These are phyloP conservation scores for Melanotus villosus DNA, from an alignment of 2,888 invertebrate genomes.

Conservation along the genomic window DNA sequence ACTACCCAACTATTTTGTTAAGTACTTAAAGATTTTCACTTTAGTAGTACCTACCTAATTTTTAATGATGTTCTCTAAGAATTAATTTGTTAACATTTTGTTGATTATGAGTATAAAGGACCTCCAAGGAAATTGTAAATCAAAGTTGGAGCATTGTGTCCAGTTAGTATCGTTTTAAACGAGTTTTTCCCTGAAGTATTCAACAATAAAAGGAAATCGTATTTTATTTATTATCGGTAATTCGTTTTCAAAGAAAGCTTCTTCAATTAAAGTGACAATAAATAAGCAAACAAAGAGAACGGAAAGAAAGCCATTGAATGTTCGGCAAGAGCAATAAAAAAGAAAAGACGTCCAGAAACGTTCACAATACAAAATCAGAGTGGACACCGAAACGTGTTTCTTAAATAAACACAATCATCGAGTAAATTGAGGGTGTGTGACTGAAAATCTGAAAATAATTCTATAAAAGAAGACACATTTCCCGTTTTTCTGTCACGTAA, in stretches of 20 bases:
- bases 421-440: constrained; percentile 42
- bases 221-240: constrained; percentile 16
- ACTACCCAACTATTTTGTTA: too few species aligned
- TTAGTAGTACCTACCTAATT: too few species aligned
- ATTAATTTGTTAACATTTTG: too few species aligned
- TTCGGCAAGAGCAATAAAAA: constrained; percentile 22
- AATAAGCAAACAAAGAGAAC: constrained; percentile 28
- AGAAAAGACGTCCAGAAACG: constrained; percentile 24
- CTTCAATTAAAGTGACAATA: constrained; percentile 32
- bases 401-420: constrained; percentile 48
- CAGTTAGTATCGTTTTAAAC: too few species aligned
- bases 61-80: too few species aligned
- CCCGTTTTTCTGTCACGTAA: constrained; percentile 45
- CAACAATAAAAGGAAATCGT: constrained; percentile 3
- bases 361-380: constrained; percentile 45
- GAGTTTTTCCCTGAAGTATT: too few species aligned
- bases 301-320: constrained; percentile 12
- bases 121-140: too few species aligned
- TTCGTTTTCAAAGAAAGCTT: constrained; percentile 4
- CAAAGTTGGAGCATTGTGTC: too few species aligned
- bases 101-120: too few species aligned
- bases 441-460: constrained; percentile 48
- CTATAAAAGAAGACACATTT: constrained; percentile 45
- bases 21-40: too few species aligned
- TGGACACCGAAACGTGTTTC: constrained; percentile 44